Percentiles rank a stretch among this genome's conserved stretches.
Conservation (phyloP, 2,888 invertebrate genomes). For the Hydroisotoma schaefferi region DNA sequence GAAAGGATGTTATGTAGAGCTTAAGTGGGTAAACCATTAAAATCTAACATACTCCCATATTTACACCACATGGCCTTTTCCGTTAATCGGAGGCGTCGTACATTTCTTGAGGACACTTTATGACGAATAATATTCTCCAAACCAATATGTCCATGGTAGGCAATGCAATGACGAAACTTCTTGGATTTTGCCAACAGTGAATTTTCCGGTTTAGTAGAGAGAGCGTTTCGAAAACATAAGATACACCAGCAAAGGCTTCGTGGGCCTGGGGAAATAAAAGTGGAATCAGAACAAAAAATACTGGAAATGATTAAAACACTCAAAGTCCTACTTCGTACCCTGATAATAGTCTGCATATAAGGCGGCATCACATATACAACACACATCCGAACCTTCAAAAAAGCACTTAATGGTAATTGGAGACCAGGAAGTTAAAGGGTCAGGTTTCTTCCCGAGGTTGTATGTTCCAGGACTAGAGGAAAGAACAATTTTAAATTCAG, state of each 20-base stretch:
- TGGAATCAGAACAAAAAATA: too few relatives aligned
- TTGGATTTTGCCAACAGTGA: too few relatives aligned
- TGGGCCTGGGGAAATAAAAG: too few relatives aligned
- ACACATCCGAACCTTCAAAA: slow-evolving; percentile 7
- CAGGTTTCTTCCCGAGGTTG: too few relatives aligned
- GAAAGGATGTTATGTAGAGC: too few relatives aligned
- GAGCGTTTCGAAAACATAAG: not conserved
- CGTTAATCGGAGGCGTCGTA: slow-evolving; percentile 17
- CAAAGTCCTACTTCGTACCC: slow-evolving; percentile 1
- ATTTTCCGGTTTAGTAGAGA: too few relatives aligned
- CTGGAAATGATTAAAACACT: not conserved
- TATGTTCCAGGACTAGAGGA: not conserved
- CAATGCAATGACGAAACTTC: slow-evolving; percentile 30
- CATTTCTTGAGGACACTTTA: slow-evolving; percentile 5
- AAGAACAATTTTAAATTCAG: not conserved
- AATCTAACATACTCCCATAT: slow-evolving; percentile 26
- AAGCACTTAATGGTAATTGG: slow-evolving; percentile 2
- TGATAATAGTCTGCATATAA: slow-evolving; percentile 12
- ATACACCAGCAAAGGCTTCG: not conserved
- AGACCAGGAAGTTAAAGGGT: too few relatives aligned
- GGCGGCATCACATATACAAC: not conserved
- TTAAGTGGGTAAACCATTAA: slow-evolving; percentile 21
- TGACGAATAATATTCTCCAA: slow-evolving; percentile 30
- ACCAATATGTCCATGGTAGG: slow-evolving; percentile 29
- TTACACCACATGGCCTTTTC: slow-evolving; percentile 34